Evolutionary conservation across 2,797 vertebrate genomes (phyloP), one percentile per base, ranked within the genome.

Genomic region (Benthosema pterotum): DNA sequence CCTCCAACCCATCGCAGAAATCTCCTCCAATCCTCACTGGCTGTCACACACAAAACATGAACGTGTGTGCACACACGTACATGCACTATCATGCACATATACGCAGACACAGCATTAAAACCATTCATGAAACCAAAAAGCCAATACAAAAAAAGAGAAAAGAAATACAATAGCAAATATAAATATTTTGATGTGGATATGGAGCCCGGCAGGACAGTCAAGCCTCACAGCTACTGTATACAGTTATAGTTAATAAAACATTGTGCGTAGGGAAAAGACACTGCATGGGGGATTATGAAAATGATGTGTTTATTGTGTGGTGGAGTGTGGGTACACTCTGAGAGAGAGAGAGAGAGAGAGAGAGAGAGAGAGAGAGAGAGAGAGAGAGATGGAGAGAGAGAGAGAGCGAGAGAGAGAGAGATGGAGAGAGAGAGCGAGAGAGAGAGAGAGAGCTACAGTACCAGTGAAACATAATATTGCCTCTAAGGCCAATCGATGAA

Each of bases 1-100:
- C 79, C 69, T 51, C 75, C 57, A 75, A 81, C n/a, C n/a, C n/a
- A n/a, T n/a, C n/a, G 82, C 72, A 85, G 78, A 88, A 89, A 88
- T 85, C 77, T 80, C 57, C 66, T 80, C 68, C 71, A 72, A 79
- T 82, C 84, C 84, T 71, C 42, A 9, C 74, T 74, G 50, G 42
- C 65, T 72, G 65, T 50, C 25, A 63, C 5, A 8, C 47, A 28
- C 5, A n/a, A n/a, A n/a, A n/a, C n/a, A n/a, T n/a, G n/a, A n/a
- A n/a, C n/a, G n/a, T n/a, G n/a, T n/a, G n/a, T n/a, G 43, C 28
- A 42, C 38, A 57, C 22, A 47, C 42, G 18, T 25, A 25, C 22
- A 25, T 4, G 5, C 22, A 25, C n/a, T n/a, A n/a, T n/a, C 22
- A 25, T 5, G 5, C 22, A 25, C 22, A 1, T 3, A 25, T 5